Base-by-base conservation (phyloP, 2,113 vertebrate species). In the Xenopus laevis region DNA sequence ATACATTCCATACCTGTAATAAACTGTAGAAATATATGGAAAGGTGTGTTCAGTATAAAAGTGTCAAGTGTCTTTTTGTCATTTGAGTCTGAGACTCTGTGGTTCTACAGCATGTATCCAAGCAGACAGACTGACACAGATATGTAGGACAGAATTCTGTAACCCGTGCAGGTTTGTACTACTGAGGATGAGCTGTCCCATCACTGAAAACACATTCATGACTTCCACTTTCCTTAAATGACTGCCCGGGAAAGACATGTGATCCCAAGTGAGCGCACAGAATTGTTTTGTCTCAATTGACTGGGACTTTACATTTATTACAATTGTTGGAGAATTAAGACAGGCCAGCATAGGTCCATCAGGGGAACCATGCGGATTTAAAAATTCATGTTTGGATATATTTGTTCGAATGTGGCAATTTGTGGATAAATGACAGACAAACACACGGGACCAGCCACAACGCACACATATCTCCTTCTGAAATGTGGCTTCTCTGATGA, bases 351-450 rank as follows among this genome's bases (percentile, higher is more conserved):
- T 45, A 59, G 58, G 44, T 74, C 50, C 53, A 74, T 47, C 63
- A 66, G 18, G 47, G 52, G 40, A 44, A 59, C 61, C 30, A 52
- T n/a, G 18, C 21, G 6, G 8, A 65, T 16, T 16, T 20, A 66
- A 60, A 20, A 40, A 40, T 33, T 47, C 52, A 74, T 66, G 63
- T 63, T 40, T 66, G 46, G 47, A 72, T 40, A 66, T 52, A 74
- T 67, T 67, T 66, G 72, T 67, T 59, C 66, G 53, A 52, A 21
- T 46, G 21, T 21, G 45, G 71, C 9, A 73, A 73, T 65, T 73
- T 45, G 62, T 57, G 33, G 30, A 23, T 33, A 58, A 27, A 30
- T 66, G 72, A 74, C 71, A 74, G 33, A 10, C 33, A 21, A 27
- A 58, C 71, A 66, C 53, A 53, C 10, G 53, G 64, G 63, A 66